These are phyloP conservation scores for Diadegma fenestrale DNA, from an alignment of 2,888 invertebrate species.

Conservation along the genomic window DNA sequence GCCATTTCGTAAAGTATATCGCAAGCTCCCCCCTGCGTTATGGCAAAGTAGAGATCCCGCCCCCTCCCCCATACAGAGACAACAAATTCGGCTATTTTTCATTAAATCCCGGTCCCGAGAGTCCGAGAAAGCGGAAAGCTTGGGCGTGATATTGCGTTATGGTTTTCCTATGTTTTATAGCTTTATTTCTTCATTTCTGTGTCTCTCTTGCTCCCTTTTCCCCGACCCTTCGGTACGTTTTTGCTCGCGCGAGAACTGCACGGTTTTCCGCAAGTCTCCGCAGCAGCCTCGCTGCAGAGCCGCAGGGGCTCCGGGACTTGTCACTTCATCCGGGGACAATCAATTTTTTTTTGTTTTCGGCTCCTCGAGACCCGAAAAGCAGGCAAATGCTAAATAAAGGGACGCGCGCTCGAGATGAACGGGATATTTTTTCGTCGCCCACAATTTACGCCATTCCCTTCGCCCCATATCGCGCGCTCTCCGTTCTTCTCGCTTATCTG, in stretches of 20 bases:
- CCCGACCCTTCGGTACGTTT: constrained; percentile 41
- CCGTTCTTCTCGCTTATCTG: constrained; percentile 3
- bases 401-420: constrained; percentile 3
- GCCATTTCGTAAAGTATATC: constrained; percentile 66
- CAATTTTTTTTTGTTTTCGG: background rate
- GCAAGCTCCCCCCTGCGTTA: constrained; percentile 38
- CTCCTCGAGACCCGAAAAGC: constrained; percentile 11
- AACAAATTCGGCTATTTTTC: constrained; percentile 82
- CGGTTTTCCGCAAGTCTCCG: constrained; percentile 33
- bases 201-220: constrained; percentile 30
- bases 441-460: constrained; percentile 49
- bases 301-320: constrained; percentile 51
- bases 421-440: constrained; percentile 40
- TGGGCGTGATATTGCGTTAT: constrained; percentile 79
- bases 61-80: constrained; percentile 73
- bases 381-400: too few relatives aligned
- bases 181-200: constrained; percentile 45
- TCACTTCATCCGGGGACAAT: constrained; percentile 40
- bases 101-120: constrained; percentile 81
- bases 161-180: constrained; percentile 72
- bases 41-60: constrained; percentile 35
- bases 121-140: constrained; percentile 67
- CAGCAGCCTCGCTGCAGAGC: constrained; percentile 50
- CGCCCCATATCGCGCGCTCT: background rate
- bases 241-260: background rate